Base-by-base conservation (phyloP, 2,888 invertebrate genomes). In the Drosophila mercatorum region DNA sequence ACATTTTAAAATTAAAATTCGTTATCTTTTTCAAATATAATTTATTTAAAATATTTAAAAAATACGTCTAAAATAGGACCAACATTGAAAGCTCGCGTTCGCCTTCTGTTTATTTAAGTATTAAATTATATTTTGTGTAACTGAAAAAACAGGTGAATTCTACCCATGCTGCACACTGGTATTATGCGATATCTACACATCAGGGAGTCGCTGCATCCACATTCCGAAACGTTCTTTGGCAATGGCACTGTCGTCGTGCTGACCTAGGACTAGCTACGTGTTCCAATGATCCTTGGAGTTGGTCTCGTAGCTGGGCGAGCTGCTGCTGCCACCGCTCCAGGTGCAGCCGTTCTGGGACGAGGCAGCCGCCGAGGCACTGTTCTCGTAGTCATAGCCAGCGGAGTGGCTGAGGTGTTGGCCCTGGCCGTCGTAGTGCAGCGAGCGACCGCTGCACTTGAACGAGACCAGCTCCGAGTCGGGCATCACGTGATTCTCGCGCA, bases 251-350 rank as follows among this genome's bases (percentile, higher is more conserved):
- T 46, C 36, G 58, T 34, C 51, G 57, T 53, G 49, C 40, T 31
- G 41, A 53, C 6, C 44, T 3, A 26, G 22, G 12, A 34, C 17
- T 22, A 43, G 36, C 78, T 85, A 85, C 53, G 90, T 63, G 28
- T 88, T 86, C 84, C 84, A 85, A 31, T 88, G 83, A 22, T 85
- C 84, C 56, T 90, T 90, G 43, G 69, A 64, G 31, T 74, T 83
- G 34, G 63, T 47, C 14, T 85, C 84, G 47, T 90, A 85, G 2
- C 43, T 68, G 38, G 84, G 84, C 0, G 84, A 85, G 8, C 79
- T 57, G 66, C 89, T 88, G 55, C 84, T 84, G 40, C 90, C 90
- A 2, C 89, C 88, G 55, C 90, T 85, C 84, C 84, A 85, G 40
- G 68, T 83, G 69, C 75, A 70, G 6, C 88, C 90, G n/a, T 85